Percentiles rank a stretch among this genome's conserved stretches.
phyloP scores from a whole-genome alignment of 2,113 vertebrate species.

The Nibea albiflora region DNA sequence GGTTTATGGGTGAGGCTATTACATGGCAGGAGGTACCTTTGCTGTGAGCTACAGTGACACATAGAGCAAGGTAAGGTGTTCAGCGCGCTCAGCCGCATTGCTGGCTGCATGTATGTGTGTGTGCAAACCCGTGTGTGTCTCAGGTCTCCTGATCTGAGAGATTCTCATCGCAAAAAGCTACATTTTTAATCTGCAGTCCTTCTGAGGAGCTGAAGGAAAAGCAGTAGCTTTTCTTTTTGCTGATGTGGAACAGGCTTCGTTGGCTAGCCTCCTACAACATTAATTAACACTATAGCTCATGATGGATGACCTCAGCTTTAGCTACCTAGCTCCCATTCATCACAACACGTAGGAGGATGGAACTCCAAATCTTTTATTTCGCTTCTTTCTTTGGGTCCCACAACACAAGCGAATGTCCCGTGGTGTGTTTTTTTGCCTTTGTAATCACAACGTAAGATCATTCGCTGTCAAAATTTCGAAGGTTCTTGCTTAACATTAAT shows the following conservation, averaged over 20 bases:
- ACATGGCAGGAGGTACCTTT: constrained; percentile 26
- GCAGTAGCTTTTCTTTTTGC: constrained; percentile 70
- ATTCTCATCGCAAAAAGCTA: constrained; percentile 32
- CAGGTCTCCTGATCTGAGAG: constrained; percentile 20
- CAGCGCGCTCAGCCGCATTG: background rate
- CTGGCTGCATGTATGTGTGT: background rate
- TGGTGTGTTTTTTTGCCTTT: background rate
- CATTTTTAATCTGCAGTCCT: constrained; percentile 37
- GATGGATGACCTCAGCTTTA: constrained; percentile 82
- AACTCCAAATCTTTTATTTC: constrained; percentile 68
- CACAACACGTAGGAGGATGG: constrained; percentile 70
- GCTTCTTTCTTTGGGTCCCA: constrained; percentile 40
- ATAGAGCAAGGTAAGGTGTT: background rate
- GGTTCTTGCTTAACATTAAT: constrained; percentile 43
- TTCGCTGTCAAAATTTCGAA: constrained; percentile 43
- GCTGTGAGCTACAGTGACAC: constrained; percentile 25
- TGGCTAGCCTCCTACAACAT: constrained; percentile 82
- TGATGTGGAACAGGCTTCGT: constrained; percentile 77
- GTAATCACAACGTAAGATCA: constrained; percentile 61
- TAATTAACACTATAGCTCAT: constrained; percentile 82
- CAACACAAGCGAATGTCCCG: constrained; percentile 33
- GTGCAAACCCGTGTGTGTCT: background rate
- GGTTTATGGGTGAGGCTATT: constrained; percentile 34
- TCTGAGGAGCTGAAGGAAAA: constrained; percentile 39
- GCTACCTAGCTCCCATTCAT: constrained; percentile 80